These are phyloP conservation scores for Clarias macrocephalus DNA, from an alignment of 2,113 vertebrate species.

Conservation along the genomic window DNA sequence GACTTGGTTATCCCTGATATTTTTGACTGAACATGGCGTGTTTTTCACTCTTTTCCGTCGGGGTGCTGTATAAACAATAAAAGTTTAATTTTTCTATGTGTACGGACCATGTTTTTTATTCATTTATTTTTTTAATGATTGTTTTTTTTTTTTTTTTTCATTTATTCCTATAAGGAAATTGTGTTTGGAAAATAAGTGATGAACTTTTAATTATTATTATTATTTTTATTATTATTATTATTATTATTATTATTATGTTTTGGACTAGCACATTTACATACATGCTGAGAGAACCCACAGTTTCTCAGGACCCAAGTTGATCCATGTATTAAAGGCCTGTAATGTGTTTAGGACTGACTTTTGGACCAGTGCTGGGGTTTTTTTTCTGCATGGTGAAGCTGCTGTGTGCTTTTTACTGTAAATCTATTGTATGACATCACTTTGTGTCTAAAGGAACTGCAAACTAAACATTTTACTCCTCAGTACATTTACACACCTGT, in stretches of 20 bases:
- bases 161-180: not conserved
- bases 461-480: not conserved
- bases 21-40: not conserved
- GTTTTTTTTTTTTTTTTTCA: not conserved
- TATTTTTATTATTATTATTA: not conserved
- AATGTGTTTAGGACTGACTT: not conserved
- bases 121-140: not conserved
- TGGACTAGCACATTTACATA: not conserved
- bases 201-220: not conserved
- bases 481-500: not conserved
- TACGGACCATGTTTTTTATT: not conserved
- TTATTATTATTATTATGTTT: too few species aligned
- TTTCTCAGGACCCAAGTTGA: not conserved
- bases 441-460: not conserved
- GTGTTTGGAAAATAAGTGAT: not conserved
- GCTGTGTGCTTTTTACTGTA: not conserved
- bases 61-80: not conserved
- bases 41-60: not conserved
- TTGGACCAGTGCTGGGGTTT: not conserved
- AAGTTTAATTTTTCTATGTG: not conserved
- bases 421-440: not conserved
- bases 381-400: not conserved
- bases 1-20: not conserved
- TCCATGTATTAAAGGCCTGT: not conserved
- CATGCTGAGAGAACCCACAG: slow-evolving; percentile 1